Conservation (phyloP, 2,888 invertebrate genomes). For the Pelosia muscerda region DNA sequence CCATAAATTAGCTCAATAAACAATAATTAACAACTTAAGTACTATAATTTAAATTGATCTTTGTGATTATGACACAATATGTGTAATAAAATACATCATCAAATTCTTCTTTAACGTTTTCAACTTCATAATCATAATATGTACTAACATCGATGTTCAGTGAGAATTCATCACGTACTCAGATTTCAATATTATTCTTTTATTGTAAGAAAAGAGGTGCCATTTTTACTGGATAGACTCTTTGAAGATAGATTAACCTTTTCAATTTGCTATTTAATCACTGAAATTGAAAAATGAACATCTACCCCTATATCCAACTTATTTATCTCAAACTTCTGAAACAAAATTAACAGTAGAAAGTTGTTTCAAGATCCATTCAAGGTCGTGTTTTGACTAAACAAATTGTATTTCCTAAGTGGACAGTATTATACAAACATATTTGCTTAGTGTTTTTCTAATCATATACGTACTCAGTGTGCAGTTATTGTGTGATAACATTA, state of each 20-base stretch:
- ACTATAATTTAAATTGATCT: background rate
- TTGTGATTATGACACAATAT: background rate
- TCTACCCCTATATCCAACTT: background rate
- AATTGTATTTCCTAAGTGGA: slow-evolving; percentile 56
- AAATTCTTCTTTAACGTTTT: background rate
- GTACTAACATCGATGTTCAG: background rate
- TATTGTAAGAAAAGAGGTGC: no score
- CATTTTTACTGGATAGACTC: no score
- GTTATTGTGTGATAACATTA: slow-evolving; percentile 49
- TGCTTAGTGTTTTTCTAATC: slow-evolving; percentile 59
- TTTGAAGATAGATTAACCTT: no score
- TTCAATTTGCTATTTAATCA: no score
- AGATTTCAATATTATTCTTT: no score
- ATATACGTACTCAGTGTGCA: slow-evolving; percentile 52
- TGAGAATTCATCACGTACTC: no score
- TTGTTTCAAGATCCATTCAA: slow-evolving; percentile 58
- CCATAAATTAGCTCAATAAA: no score
- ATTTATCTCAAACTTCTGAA: background rate
- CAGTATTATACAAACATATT: slow-evolving; percentile 52
- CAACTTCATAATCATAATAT: background rate
- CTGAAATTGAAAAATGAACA: no score
- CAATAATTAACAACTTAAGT: no score
- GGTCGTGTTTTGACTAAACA: slow-evolving; percentile 45
- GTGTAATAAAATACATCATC: background rate
- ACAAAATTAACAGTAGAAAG: slow-evolving; percentile 7